These are phyloP conservation scores for Pteruthius melanotis DNA, from an alignment of 2,113 vertebrate genomes.

Conservation along the genomic window DNA sequence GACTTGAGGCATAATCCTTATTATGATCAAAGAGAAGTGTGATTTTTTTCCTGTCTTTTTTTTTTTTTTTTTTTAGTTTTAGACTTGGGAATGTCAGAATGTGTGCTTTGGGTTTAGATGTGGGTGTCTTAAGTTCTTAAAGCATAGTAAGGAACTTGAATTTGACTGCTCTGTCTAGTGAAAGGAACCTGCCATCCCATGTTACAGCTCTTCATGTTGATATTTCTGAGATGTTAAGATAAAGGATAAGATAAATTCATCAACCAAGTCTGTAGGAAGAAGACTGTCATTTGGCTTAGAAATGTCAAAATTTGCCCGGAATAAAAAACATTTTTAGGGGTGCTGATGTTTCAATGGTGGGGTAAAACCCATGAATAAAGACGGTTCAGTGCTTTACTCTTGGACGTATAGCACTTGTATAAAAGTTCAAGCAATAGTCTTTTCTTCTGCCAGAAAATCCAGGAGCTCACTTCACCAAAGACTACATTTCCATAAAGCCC, in stretches of 20 bases:
- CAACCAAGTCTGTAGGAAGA: neutral
- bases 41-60: rapidly evolving
- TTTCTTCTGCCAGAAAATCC: neutral
- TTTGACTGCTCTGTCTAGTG: neutral
- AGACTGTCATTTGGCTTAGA: neutral
- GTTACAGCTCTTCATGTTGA: neutral
- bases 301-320: neutral
- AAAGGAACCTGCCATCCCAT: neutral
- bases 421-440: neutral
- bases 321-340: neutral
- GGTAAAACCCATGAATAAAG: neutral
- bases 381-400: neutral
- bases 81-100: neutral
- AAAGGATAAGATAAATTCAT: neutral
- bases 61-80: neutral
- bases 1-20: neutral
- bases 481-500: neutral
- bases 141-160: neutral
- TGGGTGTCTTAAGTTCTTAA: neutral
- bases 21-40: neutral
- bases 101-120: neutral
- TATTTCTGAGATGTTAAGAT: neutral
- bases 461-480: neutral
- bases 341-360: neutral
- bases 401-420: neutral